Percentiles rank a stretch among this genome's conserved stretches.
phyloP scores from a whole-genome alignment of 2,888 invertebrate genomes.

The Rhamphomyia laevipes region DNA sequence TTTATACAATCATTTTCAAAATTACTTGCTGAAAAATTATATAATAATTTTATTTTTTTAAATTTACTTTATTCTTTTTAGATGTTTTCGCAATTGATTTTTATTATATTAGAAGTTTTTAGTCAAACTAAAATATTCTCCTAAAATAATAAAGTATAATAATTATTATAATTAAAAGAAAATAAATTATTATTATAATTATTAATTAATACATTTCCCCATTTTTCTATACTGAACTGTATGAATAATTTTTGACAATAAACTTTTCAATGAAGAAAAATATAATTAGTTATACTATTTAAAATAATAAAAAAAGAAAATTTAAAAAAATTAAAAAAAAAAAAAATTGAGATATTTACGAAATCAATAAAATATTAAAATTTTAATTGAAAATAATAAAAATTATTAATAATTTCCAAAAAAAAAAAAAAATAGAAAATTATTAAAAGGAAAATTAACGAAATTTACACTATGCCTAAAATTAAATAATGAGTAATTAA shows the following conservation, averaged over 20 bases:
- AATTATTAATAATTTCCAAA: neutral
- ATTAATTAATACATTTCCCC: slow-evolving; percentile 8
- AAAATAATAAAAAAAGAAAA: slow-evolving; percentile 6
- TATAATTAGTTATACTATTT: slow-evolving; percentile 5
- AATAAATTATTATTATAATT: slow-evolving; percentile 3
- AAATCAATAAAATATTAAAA: slow-evolving; percentile 1
- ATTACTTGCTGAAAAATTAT: no score
- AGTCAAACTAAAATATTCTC: no score
- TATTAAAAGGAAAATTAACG: no score
- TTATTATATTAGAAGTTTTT: no score
- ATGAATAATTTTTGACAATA: slow-evolving; percentile 22
- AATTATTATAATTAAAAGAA: neutral
- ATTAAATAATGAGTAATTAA: no score
- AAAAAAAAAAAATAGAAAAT: slow-evolving; percentile 2
- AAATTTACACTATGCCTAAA: no score
- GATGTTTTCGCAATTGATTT: no score
- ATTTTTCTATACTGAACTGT: slow-evolving; percentile 15
- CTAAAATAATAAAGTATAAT: no score
- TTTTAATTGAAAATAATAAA: slow-evolving; percentile 6
- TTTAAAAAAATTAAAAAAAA: no score
- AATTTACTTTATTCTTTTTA: no score
- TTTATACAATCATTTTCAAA: no score
- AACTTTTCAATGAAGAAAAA: slow-evolving; percentile 8
- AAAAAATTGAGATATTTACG: neutral
- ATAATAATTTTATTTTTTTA: no score